Conservation (phyloP, 1,140 invertebrate genomes). For the Panagrolaimus sp. region DNA sequence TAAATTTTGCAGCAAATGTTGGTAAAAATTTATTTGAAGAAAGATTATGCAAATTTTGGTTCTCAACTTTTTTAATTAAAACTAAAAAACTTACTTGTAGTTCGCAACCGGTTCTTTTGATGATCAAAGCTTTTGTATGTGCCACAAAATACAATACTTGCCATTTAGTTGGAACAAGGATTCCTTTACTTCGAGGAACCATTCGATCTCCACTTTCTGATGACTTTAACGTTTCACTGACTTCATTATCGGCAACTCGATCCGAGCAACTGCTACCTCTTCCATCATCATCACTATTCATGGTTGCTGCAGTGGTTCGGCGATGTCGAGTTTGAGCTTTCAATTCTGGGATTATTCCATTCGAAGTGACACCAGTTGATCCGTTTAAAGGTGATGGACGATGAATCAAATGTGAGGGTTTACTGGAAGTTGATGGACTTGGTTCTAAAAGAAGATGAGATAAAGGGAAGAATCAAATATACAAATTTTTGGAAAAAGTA, state of each 20-base stretch:
- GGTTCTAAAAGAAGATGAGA: background rate
- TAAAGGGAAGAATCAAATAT: too few relatives aligned
- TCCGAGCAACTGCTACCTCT: conserved; percentile 2
- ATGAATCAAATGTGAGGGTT: background rate
- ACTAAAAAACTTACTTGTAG: conserved; percentile 6
- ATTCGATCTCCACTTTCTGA: background rate
- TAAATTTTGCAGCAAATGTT: too few relatives aligned
- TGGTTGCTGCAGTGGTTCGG: too few relatives aligned
- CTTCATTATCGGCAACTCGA: conserved; percentile 9
- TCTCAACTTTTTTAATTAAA: too few relatives aligned
- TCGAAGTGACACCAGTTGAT: conserved; percentile 11
- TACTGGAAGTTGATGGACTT: background rate
- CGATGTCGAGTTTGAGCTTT: too few relatives aligned
- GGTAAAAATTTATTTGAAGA: too few relatives aligned
- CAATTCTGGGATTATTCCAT: background rate
- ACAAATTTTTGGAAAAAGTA: too few relatives aligned
- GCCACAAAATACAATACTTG: conserved; percentile 3
- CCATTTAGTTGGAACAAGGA: background rate
- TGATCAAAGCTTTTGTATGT: background rate
- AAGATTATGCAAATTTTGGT: too few relatives aligned
- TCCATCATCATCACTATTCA: background rate
- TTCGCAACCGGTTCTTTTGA: conserved; percentile 8
- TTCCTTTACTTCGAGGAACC: background rate
- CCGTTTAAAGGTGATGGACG: conserved; percentile 12
- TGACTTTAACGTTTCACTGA: background rate